Evolutionary conservation across 2,113 vertebrate genomes (phyloP).

Genomic region (Hystrix cristata): DNA sequence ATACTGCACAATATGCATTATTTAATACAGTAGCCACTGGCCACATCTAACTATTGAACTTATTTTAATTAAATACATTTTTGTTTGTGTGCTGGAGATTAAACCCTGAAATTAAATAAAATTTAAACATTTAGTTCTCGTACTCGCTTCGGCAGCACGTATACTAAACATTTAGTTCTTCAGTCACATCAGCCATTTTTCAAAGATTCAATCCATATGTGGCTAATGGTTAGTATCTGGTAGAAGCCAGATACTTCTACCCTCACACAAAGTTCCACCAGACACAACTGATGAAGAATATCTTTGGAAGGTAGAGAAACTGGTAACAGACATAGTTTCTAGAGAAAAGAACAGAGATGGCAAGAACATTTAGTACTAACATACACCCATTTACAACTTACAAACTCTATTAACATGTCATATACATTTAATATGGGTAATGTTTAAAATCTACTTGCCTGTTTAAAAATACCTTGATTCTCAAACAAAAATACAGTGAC

Average conservation of each 20-base stretch:
- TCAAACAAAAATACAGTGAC: not conserved
- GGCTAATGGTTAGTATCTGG: not conserved
- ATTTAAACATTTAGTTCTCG: conserved; percentile 49
- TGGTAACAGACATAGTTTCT: not conserved
- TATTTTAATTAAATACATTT: conserved; percentile 4
- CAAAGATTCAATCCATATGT: not conserved
- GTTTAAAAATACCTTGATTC: conserved; percentile 49
- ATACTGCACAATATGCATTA: not conserved
- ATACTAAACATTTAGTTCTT: conserved; percentile 47
- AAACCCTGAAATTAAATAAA: conserved; percentile 22
- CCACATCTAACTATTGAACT: not conserved
- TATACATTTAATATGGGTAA: not conserved
- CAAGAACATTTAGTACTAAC: not conserved
- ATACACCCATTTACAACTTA: conserved; percentile 35
- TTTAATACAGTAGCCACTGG: not conserved
- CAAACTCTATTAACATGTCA: conserved; percentile 12
- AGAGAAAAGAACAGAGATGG: not conserved
- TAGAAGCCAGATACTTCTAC: not conserved
- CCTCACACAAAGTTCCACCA: not conserved
- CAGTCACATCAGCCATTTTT: not conserved
- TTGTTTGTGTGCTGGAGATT: not conserved
- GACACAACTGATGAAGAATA: not conserved
- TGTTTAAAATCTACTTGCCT: conserved; percentile 20
- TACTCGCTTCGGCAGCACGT: too few relatives aligned
- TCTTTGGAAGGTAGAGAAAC: conserved; percentile 30